Conservation (phyloP, 2,888 invertebrate genomes). For the Tromatobia lineatoria region DNA sequence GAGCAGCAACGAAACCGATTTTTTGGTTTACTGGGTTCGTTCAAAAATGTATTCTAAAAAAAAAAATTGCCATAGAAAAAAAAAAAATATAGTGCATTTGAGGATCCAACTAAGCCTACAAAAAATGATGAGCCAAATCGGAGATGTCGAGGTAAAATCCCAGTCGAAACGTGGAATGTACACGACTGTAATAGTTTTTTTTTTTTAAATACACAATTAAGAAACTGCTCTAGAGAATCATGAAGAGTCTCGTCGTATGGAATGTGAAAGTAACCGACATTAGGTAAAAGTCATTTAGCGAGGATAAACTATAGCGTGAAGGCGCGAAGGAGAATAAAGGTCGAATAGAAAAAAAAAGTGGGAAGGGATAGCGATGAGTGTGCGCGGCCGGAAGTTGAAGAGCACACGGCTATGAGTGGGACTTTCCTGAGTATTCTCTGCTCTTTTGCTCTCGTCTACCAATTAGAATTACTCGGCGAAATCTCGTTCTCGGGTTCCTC, state of each 20-base stretch:
- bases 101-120: too few species aligned
- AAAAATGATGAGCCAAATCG: too few species aligned
- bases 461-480: slow-evolving; percentile 67
- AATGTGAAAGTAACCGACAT: slow-evolving; percentile 66
- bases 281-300: slow-evolving; percentile 58
- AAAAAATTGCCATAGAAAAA: too few species aligned
- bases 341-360: background rate
- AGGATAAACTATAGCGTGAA: slow-evolving; percentile 28
- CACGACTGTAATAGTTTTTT: slow-evolving; percentile 16
- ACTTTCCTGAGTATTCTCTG: slow-evolving; percentile 32
- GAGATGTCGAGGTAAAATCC: too few species aligned
- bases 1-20: too few species aligned
- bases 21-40: too few species aligned
- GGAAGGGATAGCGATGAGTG: slow-evolving; percentile 20
- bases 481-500: slow-evolving; percentile 41
- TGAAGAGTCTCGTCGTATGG: slow-evolving; percentile 26
- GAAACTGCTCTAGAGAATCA: slow-evolving; percentile 13
- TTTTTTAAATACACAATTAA: slow-evolving; percentile 5
- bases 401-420: slow-evolving; percentile 17
- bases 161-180: too few species aligned
- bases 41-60: too few species aligned
- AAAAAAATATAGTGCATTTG: too few species aligned
- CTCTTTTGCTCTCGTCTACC: slow-evolving; percentile 56
- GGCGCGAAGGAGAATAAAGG: slow-evolving; percentile 7
- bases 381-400: slow-evolving; percentile 38